Base-by-base conservation (phyloP, 1,140 invertebrate genomes). In the Idris sp. region DNA sequence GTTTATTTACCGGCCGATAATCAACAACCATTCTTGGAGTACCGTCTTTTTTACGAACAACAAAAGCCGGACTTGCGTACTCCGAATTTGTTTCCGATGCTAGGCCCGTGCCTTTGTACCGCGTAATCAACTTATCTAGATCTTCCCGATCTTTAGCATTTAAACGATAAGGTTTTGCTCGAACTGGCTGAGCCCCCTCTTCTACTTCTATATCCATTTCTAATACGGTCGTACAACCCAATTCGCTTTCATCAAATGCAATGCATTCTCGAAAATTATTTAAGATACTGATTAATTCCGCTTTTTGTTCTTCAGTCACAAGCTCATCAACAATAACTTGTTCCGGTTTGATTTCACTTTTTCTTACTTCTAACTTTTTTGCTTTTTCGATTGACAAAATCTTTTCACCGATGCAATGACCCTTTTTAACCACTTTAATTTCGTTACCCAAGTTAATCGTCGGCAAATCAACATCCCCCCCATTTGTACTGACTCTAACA, bases 1-100 rank as follows among this genome's bases (percentile, higher is more conserved):
- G 18, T n/a, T n/a, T 40, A 33, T 9, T 4, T 14, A n/a, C n/a
- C n/a, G n/a, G n/a, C n/a, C 87, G 49, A 67, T 83, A 90, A 59
- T 88, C 84, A 0, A 85, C 74, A 19, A 77, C 46, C 59, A 64
- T 64, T n/a, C 86, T 56, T 2, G 36, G 56, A 0, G 35, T 22
- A 4, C 79, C 80, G 19, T 76, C 73, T 19, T 75, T 80, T 31
- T 83, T 85, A 0, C 36, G 51, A 4, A 62, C 78, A 5, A 83
- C 14, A 8, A 81, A 49, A 2, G 76, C 51, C 2, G 31, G 31
- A 7, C 31, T 35, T 14, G 31, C 31, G 9, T 13, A 11, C 7
- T 11, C 10, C 10, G 31, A 35, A 11, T 11, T 9, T 14, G 31
- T 35, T 4, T 35, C 31, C 3, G 31, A 13, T 13, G 14, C 31